Base-by-base conservation (phyloP, 2,888 invertebrate species). In the Pollenia griseotomentosa region DNA sequence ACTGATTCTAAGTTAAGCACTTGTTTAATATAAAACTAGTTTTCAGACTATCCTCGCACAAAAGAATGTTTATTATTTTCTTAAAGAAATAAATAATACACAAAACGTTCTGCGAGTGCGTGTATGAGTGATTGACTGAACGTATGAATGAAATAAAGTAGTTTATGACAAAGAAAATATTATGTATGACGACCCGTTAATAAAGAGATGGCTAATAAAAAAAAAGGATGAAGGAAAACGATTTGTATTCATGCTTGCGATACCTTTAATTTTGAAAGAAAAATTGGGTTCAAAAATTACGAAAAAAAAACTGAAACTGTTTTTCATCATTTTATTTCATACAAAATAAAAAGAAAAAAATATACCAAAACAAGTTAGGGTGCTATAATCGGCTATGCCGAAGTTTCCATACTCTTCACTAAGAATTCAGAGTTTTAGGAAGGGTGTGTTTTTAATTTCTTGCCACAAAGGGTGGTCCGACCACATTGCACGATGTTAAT, bases 91-190 rank as follows among this genome's bases (percentile, higher is more conserved):
- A 65, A 65, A 81, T 65, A 80, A 44, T 71, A 53, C 33, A 82
- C 68, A n/a, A 57, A 82, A 66, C 48, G 74, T 33, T 33, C 5
- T 33, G 33, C 33, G 33, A 33, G 33, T 33, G 59, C 46, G 61
- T 23, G 16, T 48, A 9, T 75, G 16, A 63, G 33, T 75, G 75
- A 75, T 42, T 51, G 63, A 51, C 63, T 63, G 7, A 40, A 53
- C 8, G 40, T 14, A 63, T 6, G 53, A 14, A 53, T 19, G 42
- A 53, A 63, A 77, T 75, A 74, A 75, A 70, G 19, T 51, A 66
- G 42, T 75, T 65, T 77, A 77, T 77, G 75, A 53, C 42, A 65
- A 51, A 53, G 65, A 53, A 73, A 73, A 53, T 65, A 65, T 77
- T 77, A 65, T 53, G 19, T 65, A 19, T n/a, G 23, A 53, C 65